Conservation (phyloP, 2,888 invertebrate genomes). For the Lasioglossum vierecki region DNA sequence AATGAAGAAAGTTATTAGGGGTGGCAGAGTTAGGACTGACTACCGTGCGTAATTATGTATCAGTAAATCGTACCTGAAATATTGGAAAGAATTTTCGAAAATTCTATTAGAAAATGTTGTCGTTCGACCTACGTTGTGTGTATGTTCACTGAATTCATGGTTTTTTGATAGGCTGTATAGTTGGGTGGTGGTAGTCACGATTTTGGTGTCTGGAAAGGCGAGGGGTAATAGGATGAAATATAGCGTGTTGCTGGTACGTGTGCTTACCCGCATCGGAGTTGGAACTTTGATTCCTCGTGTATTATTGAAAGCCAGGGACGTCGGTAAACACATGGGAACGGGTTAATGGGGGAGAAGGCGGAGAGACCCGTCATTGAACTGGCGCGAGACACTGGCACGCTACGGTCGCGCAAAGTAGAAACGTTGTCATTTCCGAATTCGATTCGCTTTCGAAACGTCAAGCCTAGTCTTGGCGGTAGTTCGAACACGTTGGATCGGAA, state of each 20-base stretch:
- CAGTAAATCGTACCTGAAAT: not conserved
- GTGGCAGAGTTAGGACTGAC: not conserved
- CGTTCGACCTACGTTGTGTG: not conserved
- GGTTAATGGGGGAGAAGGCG: slow-evolving; percentile 14
- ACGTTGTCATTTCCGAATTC: slow-evolving; percentile 49
- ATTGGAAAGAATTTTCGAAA: not conserved
- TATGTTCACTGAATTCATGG: not conserved
- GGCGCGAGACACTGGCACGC: not conserved
- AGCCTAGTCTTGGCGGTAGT: not conserved
- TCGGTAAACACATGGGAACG: slow-evolving; percentile 25
- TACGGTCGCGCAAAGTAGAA: slow-evolving; percentile 12
- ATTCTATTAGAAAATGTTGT: not conserved
- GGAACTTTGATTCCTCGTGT: slow-evolving; percentile 28
- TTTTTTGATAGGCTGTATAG: not conserved
- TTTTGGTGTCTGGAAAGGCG: not conserved
- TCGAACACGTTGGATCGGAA: slow-evolving; percentile 3
- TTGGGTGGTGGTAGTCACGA: not conserved
- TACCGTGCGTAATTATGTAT: too few relatives aligned
- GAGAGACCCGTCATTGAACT: not conserved
- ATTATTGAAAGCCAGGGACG: slow-evolving; percentile 4
- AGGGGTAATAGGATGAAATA: slow-evolving; percentile 42
- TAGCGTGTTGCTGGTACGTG: slow-evolving; percentile 17
- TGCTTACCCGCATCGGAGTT: slow-evolving; percentile 3
- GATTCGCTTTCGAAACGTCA: slow-evolving; percentile 45
- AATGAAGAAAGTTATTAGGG: too few relatives aligned